Conservation (phyloP, 2,797 vertebrate genomes). For the Lycodopsis pacificus region DNA sequence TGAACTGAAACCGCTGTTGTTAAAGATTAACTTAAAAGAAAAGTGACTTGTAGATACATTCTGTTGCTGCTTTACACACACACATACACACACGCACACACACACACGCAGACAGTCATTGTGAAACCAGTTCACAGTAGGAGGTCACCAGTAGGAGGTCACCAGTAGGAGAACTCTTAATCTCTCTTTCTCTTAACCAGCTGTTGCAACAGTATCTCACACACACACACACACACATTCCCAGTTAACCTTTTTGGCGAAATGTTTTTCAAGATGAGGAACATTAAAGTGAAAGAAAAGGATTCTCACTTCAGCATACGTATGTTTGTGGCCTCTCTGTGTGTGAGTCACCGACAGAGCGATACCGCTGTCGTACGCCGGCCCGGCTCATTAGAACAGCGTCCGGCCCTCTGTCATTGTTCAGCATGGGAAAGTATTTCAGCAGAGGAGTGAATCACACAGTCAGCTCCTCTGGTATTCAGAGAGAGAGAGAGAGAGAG, state of each 20-base stretch:
- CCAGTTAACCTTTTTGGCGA: too few species aligned
- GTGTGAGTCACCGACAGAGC: slow-evolving; percentile 1
- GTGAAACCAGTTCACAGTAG: too few species aligned
- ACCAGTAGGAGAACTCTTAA: neutral
- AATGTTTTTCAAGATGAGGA: neutral
- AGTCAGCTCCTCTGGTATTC: slow-evolving; percentile 30
- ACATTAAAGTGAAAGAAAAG: neutral
- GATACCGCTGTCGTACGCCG: slow-evolving; percentile 4
- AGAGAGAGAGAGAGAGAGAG: neutral
- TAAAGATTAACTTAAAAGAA: neutral
- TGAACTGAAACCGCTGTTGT: neutral
- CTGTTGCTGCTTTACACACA: neutral
- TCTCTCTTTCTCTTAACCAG: neutral
- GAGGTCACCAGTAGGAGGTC: too few species aligned
- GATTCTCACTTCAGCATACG: neutral
- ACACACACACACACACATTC: neutral
- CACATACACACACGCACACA: too few species aligned
- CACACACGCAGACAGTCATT: too few species aligned
- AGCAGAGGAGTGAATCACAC: slow-evolving; percentile 42
- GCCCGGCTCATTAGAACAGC: slow-evolving; percentile 8
- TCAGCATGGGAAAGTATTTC: slow-evolving; percentile 65
- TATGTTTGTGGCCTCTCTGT: neutral
- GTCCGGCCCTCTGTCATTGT: slow-evolving; percentile 50
- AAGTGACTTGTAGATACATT: too few species aligned
- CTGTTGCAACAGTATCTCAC: neutral